phyloP scores from a whole-genome alignment of 2,113 vertebrate species.

The Carollia perspicillata region DNA sequence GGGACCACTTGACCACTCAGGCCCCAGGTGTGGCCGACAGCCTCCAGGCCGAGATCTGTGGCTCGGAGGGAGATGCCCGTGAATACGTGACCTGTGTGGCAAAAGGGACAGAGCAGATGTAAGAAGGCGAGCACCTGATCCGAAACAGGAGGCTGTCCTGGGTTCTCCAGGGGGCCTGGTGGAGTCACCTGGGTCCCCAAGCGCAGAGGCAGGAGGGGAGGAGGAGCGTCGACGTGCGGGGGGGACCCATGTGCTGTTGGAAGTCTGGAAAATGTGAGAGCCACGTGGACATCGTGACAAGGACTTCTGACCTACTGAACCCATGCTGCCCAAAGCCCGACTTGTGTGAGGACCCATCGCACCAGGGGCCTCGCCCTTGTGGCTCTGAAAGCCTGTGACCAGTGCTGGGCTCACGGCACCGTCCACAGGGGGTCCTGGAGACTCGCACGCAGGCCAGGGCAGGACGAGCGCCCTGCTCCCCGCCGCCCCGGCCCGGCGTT shows the following conservation, averaged over 20 bases:
- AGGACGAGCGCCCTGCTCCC: not conserved
- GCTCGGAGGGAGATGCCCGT: not conserved
- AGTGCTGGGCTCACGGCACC: not conserved
- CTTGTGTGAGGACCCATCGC: not conserved
- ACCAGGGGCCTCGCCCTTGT: not conserved
- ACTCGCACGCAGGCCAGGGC: not conserved
- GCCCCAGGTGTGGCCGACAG: not conserved
- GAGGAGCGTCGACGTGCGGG: not conserved
- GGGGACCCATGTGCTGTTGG: accelerated
- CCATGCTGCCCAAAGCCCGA: not conserved
- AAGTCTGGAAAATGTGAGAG: not conserved
- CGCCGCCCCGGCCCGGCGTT: not conserved
- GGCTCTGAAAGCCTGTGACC: not conserved
- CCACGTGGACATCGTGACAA: not conserved
- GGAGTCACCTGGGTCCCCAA: not conserved
- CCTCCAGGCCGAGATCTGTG: not conserved
- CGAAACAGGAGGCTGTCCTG: not conserved
- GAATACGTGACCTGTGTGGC: not conserved
- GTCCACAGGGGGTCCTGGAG: not conserved
- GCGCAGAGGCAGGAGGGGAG: not conserved
- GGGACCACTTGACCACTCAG: not conserved
- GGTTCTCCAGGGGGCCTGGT: accelerated
- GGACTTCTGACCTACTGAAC: not conserved
- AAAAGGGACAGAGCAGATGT: not conserved
- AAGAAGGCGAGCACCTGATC: not conserved